A percentile compares a stretch with the other conserved stretches of the same genome.
These are phyloP conservation scores for Entomobrya proxima DNA, from an alignment of 2,888 invertebrate species.

Conservation along the genomic window DNA sequence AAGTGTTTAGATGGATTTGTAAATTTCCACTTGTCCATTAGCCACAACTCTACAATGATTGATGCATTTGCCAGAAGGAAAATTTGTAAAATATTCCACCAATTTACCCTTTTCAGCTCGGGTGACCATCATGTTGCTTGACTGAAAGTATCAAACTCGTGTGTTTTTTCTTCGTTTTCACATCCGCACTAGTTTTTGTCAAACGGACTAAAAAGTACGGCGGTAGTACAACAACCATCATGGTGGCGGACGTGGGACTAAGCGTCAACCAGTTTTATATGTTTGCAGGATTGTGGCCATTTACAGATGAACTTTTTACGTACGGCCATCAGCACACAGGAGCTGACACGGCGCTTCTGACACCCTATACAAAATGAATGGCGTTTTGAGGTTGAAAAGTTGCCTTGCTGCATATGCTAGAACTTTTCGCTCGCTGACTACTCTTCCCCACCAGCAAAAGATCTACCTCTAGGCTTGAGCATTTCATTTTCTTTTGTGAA, in stretches of 20 bases:
- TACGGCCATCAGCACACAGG: conserved; percentile 17
- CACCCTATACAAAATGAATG: conserved; percentile 51
- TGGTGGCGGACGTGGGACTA: not conserved
- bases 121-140: not conserved
- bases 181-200: not conserved
- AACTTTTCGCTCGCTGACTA: not conserved
- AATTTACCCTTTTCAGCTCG: conserved; percentile 39
- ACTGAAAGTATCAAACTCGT: conserved; percentile 19
- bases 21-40: conserved; percentile 21
- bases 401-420: conserved; percentile 29
- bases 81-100: conserved; percentile 54
- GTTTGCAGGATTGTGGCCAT: conserved; percentile 46
- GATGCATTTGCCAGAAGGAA: conserved; percentile 45
- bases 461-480: not conserved
- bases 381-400: conserved; percentile 65
- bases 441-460: not conserved
- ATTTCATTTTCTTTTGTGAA: not conserved
- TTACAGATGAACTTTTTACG: conserved; percentile 32
- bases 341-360: conserved; percentile 54
- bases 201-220: not conserved
- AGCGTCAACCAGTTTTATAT: not conserved
- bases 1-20: not conserved
- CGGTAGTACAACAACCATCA: not conserved
- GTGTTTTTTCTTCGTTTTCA: not conserved
- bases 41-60: conserved; percentile 41